These are phyloP conservation scores for Bilobella aurantiaca DNA, from an alignment of 1,140 invertebrate genomes.

Conservation along the genomic window DNA sequence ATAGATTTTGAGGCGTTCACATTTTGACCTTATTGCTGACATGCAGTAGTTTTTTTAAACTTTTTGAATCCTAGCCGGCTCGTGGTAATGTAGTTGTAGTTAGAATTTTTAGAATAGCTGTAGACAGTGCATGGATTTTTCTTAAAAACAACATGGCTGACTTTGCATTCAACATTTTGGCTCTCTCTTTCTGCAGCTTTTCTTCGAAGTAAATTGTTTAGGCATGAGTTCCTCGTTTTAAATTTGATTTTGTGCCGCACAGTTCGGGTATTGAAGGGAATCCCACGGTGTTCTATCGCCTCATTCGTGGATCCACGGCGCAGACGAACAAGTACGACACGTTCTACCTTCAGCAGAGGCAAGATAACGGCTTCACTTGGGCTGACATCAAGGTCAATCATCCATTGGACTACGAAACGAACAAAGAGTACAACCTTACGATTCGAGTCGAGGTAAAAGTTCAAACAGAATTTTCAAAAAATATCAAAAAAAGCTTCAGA, in stretches of 20 bases:
- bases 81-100: no score
- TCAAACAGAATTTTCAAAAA: not conserved
- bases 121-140: conserved; percentile 28
- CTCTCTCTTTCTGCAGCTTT: not conserved
- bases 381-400: conserved; percentile 65
- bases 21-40: no score
- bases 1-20: no score
- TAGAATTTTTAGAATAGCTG: not conserved
- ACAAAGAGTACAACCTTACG: conserved; percentile 90
- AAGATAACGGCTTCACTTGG: conserved; percentile 77
- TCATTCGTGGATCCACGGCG: conserved; percentile 87
- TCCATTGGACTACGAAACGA: conserved; percentile 85
- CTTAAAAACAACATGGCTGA: not conserved
- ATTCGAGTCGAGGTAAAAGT: conserved; percentile 76
- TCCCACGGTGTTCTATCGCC: conserved; percentile 83
- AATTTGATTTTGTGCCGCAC: conserved; percentile 40
- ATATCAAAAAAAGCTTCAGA: not conserved
- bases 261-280: conserved; percentile 92
- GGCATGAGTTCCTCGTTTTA: not conserved
- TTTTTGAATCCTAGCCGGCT: no score
- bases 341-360: conserved; percentile 85
- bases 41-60: no score
- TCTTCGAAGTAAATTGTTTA: not conserved
- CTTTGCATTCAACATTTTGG: not conserved
- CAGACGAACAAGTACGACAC: conserved; percentile 93